Evolutionary conservation across 2,888 invertebrate species (phyloP), one percentile per base, ranked within the genome.

Genomic region (Ganaspis brasiliensis): DNA sequence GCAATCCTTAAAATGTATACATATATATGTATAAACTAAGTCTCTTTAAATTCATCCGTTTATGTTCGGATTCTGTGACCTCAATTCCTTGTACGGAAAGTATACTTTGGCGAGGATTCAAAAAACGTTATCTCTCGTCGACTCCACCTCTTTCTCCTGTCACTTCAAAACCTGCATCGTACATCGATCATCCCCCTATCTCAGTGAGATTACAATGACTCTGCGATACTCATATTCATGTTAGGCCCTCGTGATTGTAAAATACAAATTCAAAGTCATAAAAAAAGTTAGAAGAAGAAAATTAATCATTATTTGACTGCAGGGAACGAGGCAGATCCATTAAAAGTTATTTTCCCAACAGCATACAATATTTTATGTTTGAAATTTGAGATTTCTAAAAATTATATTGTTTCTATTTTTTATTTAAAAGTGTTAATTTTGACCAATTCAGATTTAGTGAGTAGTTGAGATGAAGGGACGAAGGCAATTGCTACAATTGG

Each of bases 141-240:
- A 5, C 40, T 35, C 16, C 35, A 37, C 37, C 19, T n/a, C 16
- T 59, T 59, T 59, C 9, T 21, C 61, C 37, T 40, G 63, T 40
- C 63, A 21, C 40, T 63, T 21, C 14, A 4, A 63, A 40, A 40
- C 63, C 40, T 63, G 63, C 63, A 63, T 24, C 63, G 40, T 40
- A 21, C 40, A 63, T 63, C 63, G 63, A 63, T 63, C 63, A 63
- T 63, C 14, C 63, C 24, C 14, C 37, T 37, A 63, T 12, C 40
- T 21, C 40, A 21, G n/a, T 19, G 6, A 63, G 40, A 63, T 63
- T 24, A 63, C 21, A 63, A 40, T 63, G 63, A 63, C 63, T 63
- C 21, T 63, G 63, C 40, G 8, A 63, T 63, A 19, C 40, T 37
- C n/a, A 2, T 35, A 61, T 61, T 19, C 5, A 35, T 35, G 19